phyloP scores from a whole-genome alignment of 30 jellyfish, hydroid and myxozoan genomes.

The Rhopilema esculentum region DNA sequence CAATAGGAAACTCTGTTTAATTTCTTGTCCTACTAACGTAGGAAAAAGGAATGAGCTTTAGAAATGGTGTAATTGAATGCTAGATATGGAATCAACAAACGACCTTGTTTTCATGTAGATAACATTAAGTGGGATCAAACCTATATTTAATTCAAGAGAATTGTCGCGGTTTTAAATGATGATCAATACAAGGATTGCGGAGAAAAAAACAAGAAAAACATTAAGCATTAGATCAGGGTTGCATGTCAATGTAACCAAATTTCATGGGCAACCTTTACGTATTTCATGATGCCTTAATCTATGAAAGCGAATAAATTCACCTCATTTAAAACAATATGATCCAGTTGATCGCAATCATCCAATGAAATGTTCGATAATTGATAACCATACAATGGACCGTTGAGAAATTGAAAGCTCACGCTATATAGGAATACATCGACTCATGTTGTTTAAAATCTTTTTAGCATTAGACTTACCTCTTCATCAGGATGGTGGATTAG shows the following conservation, averaged over 20 bases:
- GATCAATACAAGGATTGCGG: not conserved
- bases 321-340: not conserved
- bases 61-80: too few species aligned
- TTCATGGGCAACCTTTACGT: not conserved
- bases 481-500: slow-evolving; percentile 84
- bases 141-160: too few species aligned
- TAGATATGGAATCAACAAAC: too few species aligned
- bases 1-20: too few species aligned
- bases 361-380: too few species aligned
- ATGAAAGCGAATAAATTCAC: not conserved
- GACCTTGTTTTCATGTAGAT: too few species aligned
- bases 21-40: too few species aligned
- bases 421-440: not conserved
- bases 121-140: too few species aligned
- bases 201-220: not conserved
- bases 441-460: not conserved
- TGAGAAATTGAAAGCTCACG: not conserved
- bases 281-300: not conserved
- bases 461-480: slow-evolving; percentile 49
- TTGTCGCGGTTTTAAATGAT: too few species aligned
- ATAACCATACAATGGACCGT: too few species aligned
- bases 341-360: not conserved
- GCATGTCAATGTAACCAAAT: not conserved
- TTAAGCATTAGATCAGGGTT: not conserved
- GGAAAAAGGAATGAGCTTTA: too few species aligned